Conservation (phyloP, 2,797 vertebrate species). For the Lepilemur septentrionalis region DNA sequence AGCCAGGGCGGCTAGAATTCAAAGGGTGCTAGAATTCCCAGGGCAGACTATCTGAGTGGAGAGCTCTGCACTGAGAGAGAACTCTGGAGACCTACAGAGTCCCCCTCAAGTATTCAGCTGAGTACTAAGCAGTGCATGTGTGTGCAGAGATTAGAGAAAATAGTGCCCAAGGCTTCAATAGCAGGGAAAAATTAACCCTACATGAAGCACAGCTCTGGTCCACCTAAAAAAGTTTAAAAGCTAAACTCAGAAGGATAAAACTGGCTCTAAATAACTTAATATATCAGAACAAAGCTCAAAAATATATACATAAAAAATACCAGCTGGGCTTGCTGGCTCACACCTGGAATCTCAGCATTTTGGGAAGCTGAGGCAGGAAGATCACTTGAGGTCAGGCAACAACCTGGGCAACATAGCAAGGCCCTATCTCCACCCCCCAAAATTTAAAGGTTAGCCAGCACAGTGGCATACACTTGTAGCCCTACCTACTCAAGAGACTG, state of each 20-base stretch:
- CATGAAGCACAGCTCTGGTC: not conserved
- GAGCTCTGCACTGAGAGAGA: not conserved
- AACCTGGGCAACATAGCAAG: not conserved
- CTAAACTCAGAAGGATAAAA: not conserved
- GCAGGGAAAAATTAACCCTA: not conserved
- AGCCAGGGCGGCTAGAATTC: not conserved
- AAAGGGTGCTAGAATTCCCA: not conserved
- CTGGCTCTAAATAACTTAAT: not conserved
- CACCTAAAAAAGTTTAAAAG: not conserved
- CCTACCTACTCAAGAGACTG: not conserved
- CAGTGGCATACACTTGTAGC: not conserved
- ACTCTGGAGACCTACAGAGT: not conserved
- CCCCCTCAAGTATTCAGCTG: not conserved
- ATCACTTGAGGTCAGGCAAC: not conserved
- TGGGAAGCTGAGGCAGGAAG: not conserved
- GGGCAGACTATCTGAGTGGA: not conserved
- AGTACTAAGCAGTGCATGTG: not conserved
- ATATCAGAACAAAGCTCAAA: not conserved
- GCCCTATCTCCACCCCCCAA: not conserved
- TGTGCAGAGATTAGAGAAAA: not conserved
- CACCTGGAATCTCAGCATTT: not conserved
- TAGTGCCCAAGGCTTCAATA: not conserved
- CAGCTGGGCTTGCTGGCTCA: not conserved
- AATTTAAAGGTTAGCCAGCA: not conserved
- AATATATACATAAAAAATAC: not conserved